Conservation (phyloP, 2,113 vertebrate genomes). For the Ifrita kowaldi region DNA sequence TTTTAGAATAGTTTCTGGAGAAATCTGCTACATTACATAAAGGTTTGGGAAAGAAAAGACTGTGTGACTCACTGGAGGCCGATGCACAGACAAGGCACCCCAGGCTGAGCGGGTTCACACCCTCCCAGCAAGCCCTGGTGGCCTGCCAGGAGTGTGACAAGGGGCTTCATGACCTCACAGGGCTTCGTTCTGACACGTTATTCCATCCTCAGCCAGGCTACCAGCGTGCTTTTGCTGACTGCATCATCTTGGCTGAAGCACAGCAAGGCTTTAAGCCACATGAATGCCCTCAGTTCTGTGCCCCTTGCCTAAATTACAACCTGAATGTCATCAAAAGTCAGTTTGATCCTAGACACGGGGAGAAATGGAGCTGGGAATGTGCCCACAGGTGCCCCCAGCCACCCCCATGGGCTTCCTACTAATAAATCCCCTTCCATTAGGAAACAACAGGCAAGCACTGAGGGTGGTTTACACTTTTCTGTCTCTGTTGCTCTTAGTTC, state of each 20-base stretch:
- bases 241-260: not conserved
- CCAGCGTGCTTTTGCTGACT: not conserved
- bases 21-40: not conserved
- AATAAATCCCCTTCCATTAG: not conserved
- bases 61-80: rapidly evolving
- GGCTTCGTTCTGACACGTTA: not conserved
- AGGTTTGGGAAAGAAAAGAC: not conserved
- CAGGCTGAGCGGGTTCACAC: rapidly evolving
- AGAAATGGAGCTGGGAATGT: not conserved
- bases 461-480: slow-evolving; percentile 13
- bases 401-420: not conserved
- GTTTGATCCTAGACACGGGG: not conserved
- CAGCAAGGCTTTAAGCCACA: not conserved
- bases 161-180: rapidly evolving
- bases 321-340: not conserved
- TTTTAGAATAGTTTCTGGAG: not conserved
- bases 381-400: not conserved
- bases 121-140: not conserved
- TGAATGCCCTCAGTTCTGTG: not conserved
- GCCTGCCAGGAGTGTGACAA: not conserved
- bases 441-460: not conserved
- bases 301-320: not conserved
- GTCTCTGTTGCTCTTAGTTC: not conserved
- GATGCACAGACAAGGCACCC: not conserved
- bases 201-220: not conserved